phyloP scores from a whole-genome alignment of 2,888 invertebrate species.

The Lithophane leautieri region DNA sequence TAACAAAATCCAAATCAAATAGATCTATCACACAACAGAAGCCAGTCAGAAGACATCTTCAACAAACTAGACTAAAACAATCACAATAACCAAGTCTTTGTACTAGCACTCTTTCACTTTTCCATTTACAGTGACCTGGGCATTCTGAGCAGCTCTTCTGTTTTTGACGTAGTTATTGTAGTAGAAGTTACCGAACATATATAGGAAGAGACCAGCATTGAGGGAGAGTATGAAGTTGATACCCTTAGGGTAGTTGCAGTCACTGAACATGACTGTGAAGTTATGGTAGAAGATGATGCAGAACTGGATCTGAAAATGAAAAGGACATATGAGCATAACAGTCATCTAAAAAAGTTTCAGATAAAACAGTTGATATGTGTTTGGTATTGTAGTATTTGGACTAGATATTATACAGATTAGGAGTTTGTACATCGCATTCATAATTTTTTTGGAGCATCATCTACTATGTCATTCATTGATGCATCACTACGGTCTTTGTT shows the following conservation, averaged over 20 bases:
- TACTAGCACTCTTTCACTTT: conserved; percentile 82
- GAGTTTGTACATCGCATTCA: too few relatives aligned
- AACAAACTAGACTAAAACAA: conserved; percentile 27
- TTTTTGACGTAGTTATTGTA: conserved; percentile 91
- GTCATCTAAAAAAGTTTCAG: too few relatives aligned
- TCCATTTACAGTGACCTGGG: conserved; percentile 65
- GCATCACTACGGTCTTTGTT: too few relatives aligned
- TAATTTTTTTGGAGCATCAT: too few relatives aligned
- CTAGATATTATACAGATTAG: too few relatives aligned
- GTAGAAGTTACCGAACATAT: conserved; percentile 95
- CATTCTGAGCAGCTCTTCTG: conserved; percentile 48
- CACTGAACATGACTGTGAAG: conserved; percentile 91
- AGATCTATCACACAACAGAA: conserved; percentile 46
- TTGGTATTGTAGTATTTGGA: too few relatives aligned
- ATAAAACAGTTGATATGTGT: too few relatives aligned
- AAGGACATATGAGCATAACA: not conserved
- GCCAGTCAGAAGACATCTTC: conserved; percentile 11
- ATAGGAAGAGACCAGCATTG: conserved; percentile 93
- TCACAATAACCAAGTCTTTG: conserved; percentile 63
- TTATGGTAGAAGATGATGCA: conserved; percentile 94
- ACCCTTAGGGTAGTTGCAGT: conserved; percentile 93
- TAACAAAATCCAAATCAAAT: conserved; percentile 29
- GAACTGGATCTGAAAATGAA: conserved; percentile 91
- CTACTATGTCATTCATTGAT: too few relatives aligned
- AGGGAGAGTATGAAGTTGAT: conserved; percentile 92